phyloP scores from a whole-genome alignment of 2,797 vertebrate species.

The Petrocephalus schoutedeni region DNA sequence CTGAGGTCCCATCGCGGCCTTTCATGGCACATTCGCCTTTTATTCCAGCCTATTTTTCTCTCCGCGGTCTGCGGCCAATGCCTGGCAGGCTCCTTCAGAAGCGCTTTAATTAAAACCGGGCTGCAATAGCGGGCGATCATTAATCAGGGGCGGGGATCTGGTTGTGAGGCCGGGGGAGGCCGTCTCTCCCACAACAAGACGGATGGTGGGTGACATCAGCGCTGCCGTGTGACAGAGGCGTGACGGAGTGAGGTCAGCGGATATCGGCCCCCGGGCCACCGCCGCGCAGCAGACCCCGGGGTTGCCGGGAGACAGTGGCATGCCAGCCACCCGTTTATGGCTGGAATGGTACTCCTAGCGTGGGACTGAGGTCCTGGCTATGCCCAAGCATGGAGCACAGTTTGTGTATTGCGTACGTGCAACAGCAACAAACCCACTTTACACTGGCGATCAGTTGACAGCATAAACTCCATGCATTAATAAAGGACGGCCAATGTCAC shows the following conservation, averaged over 20 bases:
- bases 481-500: neutral
- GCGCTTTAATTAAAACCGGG: conserved; percentile 19
- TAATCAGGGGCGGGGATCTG: conserved; percentile 37
- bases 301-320: neutral
- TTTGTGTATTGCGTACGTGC: neutral
- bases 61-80: neutral
- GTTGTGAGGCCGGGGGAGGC: neutral
- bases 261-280: neutral
- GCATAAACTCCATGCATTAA: neutral
- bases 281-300: neutral
- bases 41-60: conserved; percentile 13
- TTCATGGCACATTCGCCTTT: conserved; percentile 7
- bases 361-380: neutral
- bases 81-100: conserved; percentile 16
- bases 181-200: conserved; percentile 21
- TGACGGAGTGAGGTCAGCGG: conserved; percentile 24
- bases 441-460: neutral
- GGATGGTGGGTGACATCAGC: conserved; percentile 32
- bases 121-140: conserved; percentile 30
- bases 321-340: neutral
- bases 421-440: neutral
- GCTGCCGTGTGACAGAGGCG: conserved; percentile 1
- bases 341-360: neutral
- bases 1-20: neutral
- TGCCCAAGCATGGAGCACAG: neutral